Evolutionary conservation across 1,140 invertebrate species (phyloP).

Genomic region (Ephestia elutella): DNA sequence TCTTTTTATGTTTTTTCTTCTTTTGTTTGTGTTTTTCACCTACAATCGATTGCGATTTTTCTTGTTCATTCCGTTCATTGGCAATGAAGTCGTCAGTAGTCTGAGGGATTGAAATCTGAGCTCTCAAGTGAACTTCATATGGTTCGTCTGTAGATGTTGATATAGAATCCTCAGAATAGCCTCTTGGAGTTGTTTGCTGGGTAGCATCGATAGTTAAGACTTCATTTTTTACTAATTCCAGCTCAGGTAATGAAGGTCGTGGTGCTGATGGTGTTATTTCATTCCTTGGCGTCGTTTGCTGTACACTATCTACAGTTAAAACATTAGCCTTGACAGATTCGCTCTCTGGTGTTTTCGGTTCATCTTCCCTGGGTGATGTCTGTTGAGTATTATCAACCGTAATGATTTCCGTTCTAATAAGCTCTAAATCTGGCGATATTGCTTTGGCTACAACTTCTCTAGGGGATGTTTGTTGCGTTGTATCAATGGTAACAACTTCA

Average conservation of each 20-base stretch:
- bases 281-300: constrained; percentile 51
- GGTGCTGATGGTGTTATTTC: constrained; percentile 20
- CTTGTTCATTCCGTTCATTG: constrained; percentile 43
- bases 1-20: constrained; percentile 64
- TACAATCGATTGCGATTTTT: constrained; percentile 36
- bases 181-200: constrained; percentile 75
- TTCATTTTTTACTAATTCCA: constrained; percentile 31
- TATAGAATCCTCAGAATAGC: constrained; percentile 55
- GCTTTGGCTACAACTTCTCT: constrained; percentile 23
- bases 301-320: constrained; percentile 33
- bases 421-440: constrained; percentile 8
- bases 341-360: neutral
- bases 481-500: constrained; percentile 40
- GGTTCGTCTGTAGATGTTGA: constrained; percentile 75
- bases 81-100: constrained; percentile 51
- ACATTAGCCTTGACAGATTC: constrained; percentile 17
- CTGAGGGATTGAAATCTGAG: constrained; percentile 77
- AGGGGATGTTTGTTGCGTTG: constrained; percentile 62
- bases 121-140: constrained; percentile 78
- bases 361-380: constrained; percentile 16
- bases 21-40: constrained; percentile 61
- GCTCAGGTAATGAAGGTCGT: constrained; percentile 38
- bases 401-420: constrained; percentile 12
- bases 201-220: constrained; percentile 56
- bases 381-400: constrained; percentile 30